Conservation (phyloP, 2,797 vertebrate genomes). For the Myotis findleyi region DNA sequence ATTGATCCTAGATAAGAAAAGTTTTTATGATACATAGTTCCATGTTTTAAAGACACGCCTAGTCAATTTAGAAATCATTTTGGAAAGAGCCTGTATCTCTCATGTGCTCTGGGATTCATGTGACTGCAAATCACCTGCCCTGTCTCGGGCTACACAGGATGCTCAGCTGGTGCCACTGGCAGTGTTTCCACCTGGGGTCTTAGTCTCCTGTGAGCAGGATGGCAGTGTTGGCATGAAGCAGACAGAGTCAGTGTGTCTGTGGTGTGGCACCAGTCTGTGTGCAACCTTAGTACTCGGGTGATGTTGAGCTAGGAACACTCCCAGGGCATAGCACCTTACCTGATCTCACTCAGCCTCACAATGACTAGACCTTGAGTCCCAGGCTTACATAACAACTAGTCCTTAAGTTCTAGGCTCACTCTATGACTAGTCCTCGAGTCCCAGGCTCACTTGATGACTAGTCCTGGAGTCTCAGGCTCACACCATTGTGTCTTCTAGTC, state of each 20-base stretch:
- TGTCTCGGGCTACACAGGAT: neutral
- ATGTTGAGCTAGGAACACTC: neutral
- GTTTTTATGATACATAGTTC: neutral
- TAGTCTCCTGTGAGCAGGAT: neutral
- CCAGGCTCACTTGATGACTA: neutral
- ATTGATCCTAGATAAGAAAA: neutral
- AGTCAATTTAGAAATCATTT: neutral
- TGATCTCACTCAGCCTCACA: neutral
- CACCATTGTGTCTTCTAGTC: neutral
- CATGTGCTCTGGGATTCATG: neutral
- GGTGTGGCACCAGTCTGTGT: neutral
- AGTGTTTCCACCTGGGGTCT: neutral
- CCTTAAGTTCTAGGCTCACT: neutral
- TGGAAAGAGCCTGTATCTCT: neutral
- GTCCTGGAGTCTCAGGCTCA: neutral
- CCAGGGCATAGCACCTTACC: too few relatives aligned
- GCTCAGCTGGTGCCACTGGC: neutral
- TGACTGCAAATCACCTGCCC: neutral
- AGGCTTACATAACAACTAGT: neutral
- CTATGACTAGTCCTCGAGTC: neutral
- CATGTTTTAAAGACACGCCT: neutral
- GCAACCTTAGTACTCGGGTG: neutral
- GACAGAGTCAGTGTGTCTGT: neutral
- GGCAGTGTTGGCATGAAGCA: neutral
- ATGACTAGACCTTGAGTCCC: neutral